These are phyloP conservation scores for Lycocerus yunnanus DNA, from an alignment of 2,888 invertebrate species.

Conservation along the genomic window DNA sequence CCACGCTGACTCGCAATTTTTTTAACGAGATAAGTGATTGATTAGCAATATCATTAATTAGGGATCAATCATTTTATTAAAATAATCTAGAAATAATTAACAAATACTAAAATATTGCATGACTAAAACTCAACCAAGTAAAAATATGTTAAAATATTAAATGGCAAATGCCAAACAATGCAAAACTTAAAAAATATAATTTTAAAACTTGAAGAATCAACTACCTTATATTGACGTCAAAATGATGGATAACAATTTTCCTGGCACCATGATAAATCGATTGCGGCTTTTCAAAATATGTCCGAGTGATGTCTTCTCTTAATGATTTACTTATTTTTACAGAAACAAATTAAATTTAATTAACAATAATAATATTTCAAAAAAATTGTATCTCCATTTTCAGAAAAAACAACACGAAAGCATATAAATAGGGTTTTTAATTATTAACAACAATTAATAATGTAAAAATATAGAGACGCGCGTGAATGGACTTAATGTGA, in stretches of 20 bases:
- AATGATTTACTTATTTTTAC: neutral
- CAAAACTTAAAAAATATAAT: neutral
- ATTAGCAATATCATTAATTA: neutral
- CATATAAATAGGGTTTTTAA: too few species aligned
- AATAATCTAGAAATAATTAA: neutral
- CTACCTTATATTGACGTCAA: neutral
- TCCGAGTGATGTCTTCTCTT: neutral
- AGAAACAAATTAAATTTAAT: neutral
- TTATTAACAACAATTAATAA: too few species aligned
- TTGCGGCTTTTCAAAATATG: neutral
- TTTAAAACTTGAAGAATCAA: neutral
- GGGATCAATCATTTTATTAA: neutral
- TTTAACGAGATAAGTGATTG: neutral
- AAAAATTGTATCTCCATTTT: too few species aligned
- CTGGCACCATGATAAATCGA: neutral
- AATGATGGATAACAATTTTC: neutral
- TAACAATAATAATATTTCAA: neutral
- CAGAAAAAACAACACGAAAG: too few species aligned
- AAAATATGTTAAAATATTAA: neutral
- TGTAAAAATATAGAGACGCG: neutral
- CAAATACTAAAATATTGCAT: too few species aligned
- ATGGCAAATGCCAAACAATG: neutral
- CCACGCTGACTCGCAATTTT: neutral
- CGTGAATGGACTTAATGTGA: neutral
- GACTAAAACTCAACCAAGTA: neutral